Evolutionary conservation across 1,140 invertebrate species (phyloP), one percentile per base, ranked within the genome.

Genomic region (Plectus sambesii): DNA sequence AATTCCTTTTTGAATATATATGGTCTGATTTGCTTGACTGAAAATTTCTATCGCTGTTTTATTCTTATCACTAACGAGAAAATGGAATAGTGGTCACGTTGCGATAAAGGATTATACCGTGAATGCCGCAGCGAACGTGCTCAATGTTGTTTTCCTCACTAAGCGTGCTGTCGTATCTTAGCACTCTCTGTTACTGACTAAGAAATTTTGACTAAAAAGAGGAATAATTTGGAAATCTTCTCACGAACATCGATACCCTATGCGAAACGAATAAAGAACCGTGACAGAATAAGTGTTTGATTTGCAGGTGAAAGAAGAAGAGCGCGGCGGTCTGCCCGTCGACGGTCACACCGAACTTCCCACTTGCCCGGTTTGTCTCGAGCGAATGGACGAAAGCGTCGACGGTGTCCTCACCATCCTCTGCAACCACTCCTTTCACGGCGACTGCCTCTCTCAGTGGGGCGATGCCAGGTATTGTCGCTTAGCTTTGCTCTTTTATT

Each of bases 391-490:
- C 72, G 90, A 97, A 72, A 88, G 85, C 53, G 85, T 96, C 1
- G 90, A 97, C 72, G 89, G 90, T 2, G 83, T 98, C 55, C 75
- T 98, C 45, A 97, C 90, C 3, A 93, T 99, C 63, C 76, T 98
- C 26, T 99, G 94, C 69, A 96, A 97, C 74, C 94, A 99, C 73
- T 83, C 88, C 0, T 98, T 97, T 72, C 94, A 99, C 74, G 81
- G 84, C 15, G 81, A 80, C 57, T 99, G 93, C 72, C 74, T 99
- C 25, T 80, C 84, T 44, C 84, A 96, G 70, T 98, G 93, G 90
- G 81, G 84, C n/a, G 89, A 94, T 70, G 85, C 83, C 19, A 88
- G 67, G 73, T 74, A 53, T 50, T 53, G 15, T 33, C 9, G 15
- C n/a, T 55, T 45, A 6, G 43, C 12, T 12, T 12, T 12, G 12